Conservation (phyloP, 2,888 invertebrate genomes). For the Epinotia ramella region DNA sequence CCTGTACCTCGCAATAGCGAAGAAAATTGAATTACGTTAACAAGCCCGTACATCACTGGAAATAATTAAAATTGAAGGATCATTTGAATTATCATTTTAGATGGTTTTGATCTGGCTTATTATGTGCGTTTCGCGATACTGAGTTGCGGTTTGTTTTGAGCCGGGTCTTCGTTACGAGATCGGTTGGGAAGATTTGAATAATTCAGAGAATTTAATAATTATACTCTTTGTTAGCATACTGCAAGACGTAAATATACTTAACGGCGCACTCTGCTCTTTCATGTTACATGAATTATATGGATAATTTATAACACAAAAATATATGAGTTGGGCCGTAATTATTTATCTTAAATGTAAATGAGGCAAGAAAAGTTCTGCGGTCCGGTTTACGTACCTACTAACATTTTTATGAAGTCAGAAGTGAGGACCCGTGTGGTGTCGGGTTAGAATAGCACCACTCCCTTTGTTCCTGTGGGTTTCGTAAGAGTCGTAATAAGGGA, state of each 20-base stretch:
- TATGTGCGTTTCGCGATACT: conserved; percentile 15
- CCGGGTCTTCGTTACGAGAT: conserved; percentile 35
- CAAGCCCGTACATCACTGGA: conserved; percentile 50
- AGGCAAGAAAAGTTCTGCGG: not conserved
- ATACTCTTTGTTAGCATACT: conserved; percentile 31
- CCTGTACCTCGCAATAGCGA: conserved; percentile 51
- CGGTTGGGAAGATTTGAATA: conserved; percentile 33
- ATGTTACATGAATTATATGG: not conserved
- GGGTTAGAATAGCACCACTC: no score
- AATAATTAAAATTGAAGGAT: conserved; percentile 51
- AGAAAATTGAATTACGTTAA: conserved; percentile 57
- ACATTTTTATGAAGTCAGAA: no score
- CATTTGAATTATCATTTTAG: conserved; percentile 18
- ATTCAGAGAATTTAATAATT: conserved; percentile 37
- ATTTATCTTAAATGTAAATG: no score
- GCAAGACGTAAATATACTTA: conserved; percentile 16
- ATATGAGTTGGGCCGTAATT: no score
- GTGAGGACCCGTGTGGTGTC: no score
- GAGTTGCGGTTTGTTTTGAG: conserved; percentile 26
- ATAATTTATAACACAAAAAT: no score
- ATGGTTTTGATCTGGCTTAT: conserved; percentile 16
- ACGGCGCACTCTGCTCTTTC: not conserved
- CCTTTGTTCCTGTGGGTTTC: no score
- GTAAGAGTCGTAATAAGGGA: no score
- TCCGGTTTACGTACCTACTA: no score